These are phyloP conservation scores for Pontoporia blainvillei DNA, from an alignment of 2,113 vertebrate species.

Conservation along the genomic window DNA sequence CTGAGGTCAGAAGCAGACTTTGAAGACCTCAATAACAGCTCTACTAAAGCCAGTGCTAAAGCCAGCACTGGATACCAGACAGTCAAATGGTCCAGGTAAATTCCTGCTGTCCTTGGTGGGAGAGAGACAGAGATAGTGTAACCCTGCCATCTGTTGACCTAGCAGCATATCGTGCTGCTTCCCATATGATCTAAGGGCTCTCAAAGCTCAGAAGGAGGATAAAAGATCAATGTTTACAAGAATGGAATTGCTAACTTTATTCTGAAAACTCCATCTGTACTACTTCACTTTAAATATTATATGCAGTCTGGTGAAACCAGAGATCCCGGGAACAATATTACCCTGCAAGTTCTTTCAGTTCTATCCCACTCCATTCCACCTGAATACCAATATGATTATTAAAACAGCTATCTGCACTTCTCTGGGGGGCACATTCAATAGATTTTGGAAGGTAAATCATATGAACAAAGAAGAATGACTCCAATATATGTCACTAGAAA, in stretches of 20 bases:
- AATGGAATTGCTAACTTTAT: not conserved
- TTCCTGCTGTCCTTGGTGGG: not conserved
- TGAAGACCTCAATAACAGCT: not conserved
- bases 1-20: not conserved
- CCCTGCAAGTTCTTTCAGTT: constrained; percentile 43
- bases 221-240: not conserved
- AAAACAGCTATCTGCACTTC: constrained; percentile 39
- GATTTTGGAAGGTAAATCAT: constrained; percentile 68
- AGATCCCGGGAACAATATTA: constrained; percentile 22
- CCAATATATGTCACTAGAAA: constrained; percentile 56
- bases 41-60: not conserved
- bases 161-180: not conserved
- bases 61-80: not conserved
- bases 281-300: not conserved
- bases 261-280: not conserved
- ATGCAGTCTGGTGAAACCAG: constrained; percentile 27
- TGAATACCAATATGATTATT: constrained; percentile 41
- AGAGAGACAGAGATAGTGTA: not conserved
- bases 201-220: not conserved
- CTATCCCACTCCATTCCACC: constrained; percentile 60
- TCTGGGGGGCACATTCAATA: constrained; percentile 62
- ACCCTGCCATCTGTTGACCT: constrained; percentile 29
- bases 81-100: not conserved
- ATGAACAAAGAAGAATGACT: constrained; percentile 69
- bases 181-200: not conserved